phyloP scores from a whole-genome alignment of 2,797 vertebrate species.

The Galagoides demidoff region DNA sequence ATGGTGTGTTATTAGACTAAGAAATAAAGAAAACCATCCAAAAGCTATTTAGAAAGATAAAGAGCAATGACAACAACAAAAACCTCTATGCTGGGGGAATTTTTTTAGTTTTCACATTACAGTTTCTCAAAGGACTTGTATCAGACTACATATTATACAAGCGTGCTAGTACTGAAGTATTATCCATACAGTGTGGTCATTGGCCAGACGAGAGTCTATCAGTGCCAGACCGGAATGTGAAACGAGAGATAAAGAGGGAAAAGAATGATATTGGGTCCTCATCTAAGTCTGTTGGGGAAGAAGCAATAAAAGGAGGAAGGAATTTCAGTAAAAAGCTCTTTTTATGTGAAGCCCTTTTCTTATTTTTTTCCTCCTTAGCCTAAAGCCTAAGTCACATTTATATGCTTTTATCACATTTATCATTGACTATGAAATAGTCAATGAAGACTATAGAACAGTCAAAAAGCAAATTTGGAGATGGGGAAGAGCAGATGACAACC shows the following conservation, averaged over 20 bases:
- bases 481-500: not conserved
- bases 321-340: not conserved
- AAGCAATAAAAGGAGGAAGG: not conserved
- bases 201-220: not conserved
- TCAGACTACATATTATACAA: not conserved
- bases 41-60: constrained; percentile 28
- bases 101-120: not conserved
- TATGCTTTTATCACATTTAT: not conserved
- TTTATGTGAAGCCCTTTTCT: not conserved
- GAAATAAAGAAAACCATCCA: not conserved
- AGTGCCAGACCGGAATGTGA: not conserved
- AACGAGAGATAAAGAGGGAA: not conserved
- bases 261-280: not conserved
- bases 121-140: not conserved
- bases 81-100: not conserved
- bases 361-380: not conserved
- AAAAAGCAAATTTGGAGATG: not conserved
- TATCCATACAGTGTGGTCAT: not conserved
- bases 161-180: not conserved
- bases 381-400: not conserved
- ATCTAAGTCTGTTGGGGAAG: not conserved
- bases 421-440: not conserved
- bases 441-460: not conserved
- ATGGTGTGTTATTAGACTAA: not conserved
- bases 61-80: not conserved